Evolutionary conservation across 2,797 vertebrate genomes (phyloP), one percentile per base, ranked within the genome.

Genomic region (Erpetoichthys calabaricus): DNA sequence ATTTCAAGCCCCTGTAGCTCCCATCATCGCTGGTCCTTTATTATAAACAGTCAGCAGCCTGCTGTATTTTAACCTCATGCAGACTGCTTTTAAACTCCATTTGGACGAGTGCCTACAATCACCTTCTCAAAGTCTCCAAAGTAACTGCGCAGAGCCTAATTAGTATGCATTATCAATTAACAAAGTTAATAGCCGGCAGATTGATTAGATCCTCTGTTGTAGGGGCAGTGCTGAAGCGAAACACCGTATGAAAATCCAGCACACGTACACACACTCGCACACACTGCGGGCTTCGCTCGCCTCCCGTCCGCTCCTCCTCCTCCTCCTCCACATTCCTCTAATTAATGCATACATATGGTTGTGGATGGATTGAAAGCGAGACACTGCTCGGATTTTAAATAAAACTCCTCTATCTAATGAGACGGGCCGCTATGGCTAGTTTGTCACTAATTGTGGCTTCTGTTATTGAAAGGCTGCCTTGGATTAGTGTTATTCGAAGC

Each of bases 111-210:
- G 92, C 92, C 92, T 93, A 92, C 91, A 94, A 95, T 95, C 93
- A 92, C 91, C 90, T 95, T 93, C 91, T 91, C 89, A 85, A 91
- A 93, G 92, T 94, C 92, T 94, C 92, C 89, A 89, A 92, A 94
- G 91, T 91, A 95, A 92, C 91, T 80, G 89, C 82, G 85, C 87
- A 76, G 86, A 81, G 89, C 89, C 91, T 96, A 97, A 97, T 97
- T 97, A 97, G 94, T 97, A 97, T 96, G 94, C 93, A 96, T 97
- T 97, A 97, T 95, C 93, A 97, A 97, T 97, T 97, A 97, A 94
- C 89, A 89, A 90, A 93, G 89, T 91, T 97, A 97, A 97, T 96
- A 92, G 90, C 91, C 89, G 87, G 92, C 92, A 97, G 93, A 97
- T 97, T 97, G 93, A 97, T 96, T 94, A 91, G 90, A 94, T 97